Evolutionary conservation across 2,888 invertebrate species (phyloP), one percentile per base, ranked within the genome.

Genomic region (Cyclophora punctaria): DNA sequence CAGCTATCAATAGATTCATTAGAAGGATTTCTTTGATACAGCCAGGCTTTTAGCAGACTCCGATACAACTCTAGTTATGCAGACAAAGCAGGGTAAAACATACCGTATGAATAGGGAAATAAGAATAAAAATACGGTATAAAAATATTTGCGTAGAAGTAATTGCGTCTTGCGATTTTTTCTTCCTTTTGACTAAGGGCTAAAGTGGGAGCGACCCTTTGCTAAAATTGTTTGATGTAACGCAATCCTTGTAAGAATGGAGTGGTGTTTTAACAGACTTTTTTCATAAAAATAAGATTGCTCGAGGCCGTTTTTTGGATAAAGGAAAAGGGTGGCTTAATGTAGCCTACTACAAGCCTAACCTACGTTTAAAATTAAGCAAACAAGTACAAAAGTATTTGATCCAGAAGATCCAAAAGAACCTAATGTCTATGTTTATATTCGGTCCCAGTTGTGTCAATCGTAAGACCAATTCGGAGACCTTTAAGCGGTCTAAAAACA

Each of bases 1-100:
- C 62, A 80, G 78, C 81, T 83, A 85, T 83, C 86, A 85, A 88
- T 88, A 83, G 80, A 83, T 80, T 87, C 85, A 84, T 87, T 85
- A 87, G 86, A 85, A 75, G 83, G 76, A 82, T 85, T 88, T 86
- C 86, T 88, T 88, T 87, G 86, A 85, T 77, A 83, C 76, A 67
- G 71, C 74, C 69, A 66, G 68, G 84, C 86, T 86, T 87, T 86
- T 83, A 86, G 83, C 82, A 64, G 68, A 71, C 71, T 67, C 46
- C 57, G 60, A 59, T 49, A 69, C 80, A 69, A 68, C 53, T 48
- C 62, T 69, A 60, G 50, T 45, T 58, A 57, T 73, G 44, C 50
- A 3, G 35, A 20, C 2, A 20, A 20, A 20, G 20, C 20, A 20
- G 20, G 20, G 20, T 20, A 20, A 20, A 20, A 20, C 20, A 20